phyloP scores from a whole-genome alignment of 2,797 vertebrate species.

The Pteronotus mesoamericanus region DNA sequence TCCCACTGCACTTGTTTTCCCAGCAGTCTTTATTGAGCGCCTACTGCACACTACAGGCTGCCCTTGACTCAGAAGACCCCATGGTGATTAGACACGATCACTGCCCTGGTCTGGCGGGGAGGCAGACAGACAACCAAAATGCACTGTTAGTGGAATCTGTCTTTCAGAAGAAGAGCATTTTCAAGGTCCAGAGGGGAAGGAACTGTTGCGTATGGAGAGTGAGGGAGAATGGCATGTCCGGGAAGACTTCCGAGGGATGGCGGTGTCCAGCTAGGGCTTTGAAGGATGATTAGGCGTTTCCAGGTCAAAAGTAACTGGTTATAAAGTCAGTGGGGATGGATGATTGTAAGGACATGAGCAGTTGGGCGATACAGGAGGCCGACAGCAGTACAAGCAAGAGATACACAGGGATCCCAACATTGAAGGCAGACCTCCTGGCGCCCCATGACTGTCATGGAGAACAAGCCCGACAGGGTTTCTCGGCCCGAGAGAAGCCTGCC shows the following conservation, averaged over 20 bases:
- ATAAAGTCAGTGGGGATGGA: not conserved
- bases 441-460: not conserved
- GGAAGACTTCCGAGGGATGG: not conserved
- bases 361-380: not conserved
- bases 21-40: not conserved
- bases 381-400: not conserved
- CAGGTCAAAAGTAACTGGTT: not conserved
- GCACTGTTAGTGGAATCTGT: not conserved
- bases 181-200: not conserved
- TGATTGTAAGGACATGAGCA: not conserved
- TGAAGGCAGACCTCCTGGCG: not conserved
- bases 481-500: not conserved
- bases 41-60: not conserved
- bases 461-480: not conserved
- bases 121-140: not conserved
- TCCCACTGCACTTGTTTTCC: not conserved
- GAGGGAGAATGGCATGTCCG: not conserved
- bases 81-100: not conserved
- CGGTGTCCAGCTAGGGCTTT: not conserved
- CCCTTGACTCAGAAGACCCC: not conserved
- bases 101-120: not conserved
- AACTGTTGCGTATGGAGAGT: not conserved
- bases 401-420: not conserved
- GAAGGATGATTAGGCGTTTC: not conserved
- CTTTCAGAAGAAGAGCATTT: not conserved